A percentile compares a stretch with the other conserved stretches of the same genome.
These are phyloP conservation scores for Ammodytes dubius DNA, from an alignment of 2,113 vertebrate genomes.

Conservation along the genomic window DNA sequence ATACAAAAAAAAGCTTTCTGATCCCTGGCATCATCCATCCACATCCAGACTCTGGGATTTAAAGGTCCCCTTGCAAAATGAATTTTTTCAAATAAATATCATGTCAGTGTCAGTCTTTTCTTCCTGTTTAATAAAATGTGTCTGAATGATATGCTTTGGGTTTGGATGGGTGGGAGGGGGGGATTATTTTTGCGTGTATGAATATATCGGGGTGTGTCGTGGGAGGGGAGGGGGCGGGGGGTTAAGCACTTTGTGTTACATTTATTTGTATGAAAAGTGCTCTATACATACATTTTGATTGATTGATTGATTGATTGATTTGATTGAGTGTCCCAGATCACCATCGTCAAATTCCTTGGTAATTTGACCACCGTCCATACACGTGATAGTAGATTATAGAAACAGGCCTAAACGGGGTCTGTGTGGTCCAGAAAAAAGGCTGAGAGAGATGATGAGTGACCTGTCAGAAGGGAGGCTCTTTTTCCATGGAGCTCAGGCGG, in stretches of 20 bases:
- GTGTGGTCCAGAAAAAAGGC: neutral
- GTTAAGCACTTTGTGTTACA: no score
- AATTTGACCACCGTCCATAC: slow-evolving; percentile 34
- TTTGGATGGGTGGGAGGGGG: no score
- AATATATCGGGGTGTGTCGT: neutral
- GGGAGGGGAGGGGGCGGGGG: no score
- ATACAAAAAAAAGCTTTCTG: neutral
- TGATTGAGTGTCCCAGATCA: neutral
- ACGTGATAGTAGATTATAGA: slow-evolving; percentile 19
- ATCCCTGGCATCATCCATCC: no score
- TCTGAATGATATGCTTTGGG: no score
- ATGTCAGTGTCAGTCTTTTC: no score
- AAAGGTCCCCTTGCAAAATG: neutral
- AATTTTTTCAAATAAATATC: no score
- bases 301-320: no score
- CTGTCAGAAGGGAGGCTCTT: slow-evolving; percentile 11
- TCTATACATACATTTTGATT: no score
- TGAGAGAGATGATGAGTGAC: slow-evolving; percentile 9
- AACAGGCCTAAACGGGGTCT: slow-evolving; percentile 11
- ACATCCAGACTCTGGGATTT: slow-evolving; percentile 18
- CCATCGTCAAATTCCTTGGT: slow-evolving; percentile 3
- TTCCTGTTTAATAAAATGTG: no score
- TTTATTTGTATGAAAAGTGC: no score
- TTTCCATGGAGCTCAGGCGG: neutral
- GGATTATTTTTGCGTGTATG: neutral